Base-by-base conservation (phyloP, 2,113 vertebrate genomes). In the Ranitomeya variabilis region DNA sequence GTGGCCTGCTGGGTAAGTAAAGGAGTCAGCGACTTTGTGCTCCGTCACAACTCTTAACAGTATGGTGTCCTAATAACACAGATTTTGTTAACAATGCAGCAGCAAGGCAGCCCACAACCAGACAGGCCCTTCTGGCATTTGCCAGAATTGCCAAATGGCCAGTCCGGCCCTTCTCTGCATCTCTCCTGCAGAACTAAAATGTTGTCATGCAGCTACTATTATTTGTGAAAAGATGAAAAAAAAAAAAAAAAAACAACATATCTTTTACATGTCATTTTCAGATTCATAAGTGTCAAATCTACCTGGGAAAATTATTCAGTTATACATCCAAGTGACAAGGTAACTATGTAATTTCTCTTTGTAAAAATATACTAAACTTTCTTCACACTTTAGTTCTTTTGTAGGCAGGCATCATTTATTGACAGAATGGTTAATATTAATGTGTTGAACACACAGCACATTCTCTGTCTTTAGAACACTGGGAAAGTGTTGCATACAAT, bases 381-480 rank as follows among this genome's bases (percentile, higher is more conserved):
- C 64, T 55, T 69, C 69, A 51, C 31, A 12, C 51, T 69, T 84
- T 26, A 8, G 2, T 84, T 84, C 64, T 67, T 26, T 26, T 18
- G 52, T 12, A 71, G 64, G 21, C 45, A 69, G 64, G 21, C 45
- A 69, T 84, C 66, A 84, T 16, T 71, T 84, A 84, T n/a, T 84
- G 82, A 84, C 60, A 51, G 45, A 37, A 66, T 66, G 64, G 45
- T 69, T 84, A 54, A 84, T 84, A 69, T 84, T 18, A n/a, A 55
- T 26, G 45, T 55, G 51, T 23, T 69, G 82, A 84, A 71, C 51
- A 55, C 45, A 69, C 37, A 9, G 19, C 51, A 67, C 11, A 45
- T 4, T 45, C 37, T 45, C 62, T 54, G 19, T 67, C 64, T 21
- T 51, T 3, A 83, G 45, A 83, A 66, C 31, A 83, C n/a, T 66